Evolutionary conservation across 2,888 invertebrate species (phyloP), one percentile per base, ranked within the genome.

Genomic region (Melipona beecheii): DNA sequence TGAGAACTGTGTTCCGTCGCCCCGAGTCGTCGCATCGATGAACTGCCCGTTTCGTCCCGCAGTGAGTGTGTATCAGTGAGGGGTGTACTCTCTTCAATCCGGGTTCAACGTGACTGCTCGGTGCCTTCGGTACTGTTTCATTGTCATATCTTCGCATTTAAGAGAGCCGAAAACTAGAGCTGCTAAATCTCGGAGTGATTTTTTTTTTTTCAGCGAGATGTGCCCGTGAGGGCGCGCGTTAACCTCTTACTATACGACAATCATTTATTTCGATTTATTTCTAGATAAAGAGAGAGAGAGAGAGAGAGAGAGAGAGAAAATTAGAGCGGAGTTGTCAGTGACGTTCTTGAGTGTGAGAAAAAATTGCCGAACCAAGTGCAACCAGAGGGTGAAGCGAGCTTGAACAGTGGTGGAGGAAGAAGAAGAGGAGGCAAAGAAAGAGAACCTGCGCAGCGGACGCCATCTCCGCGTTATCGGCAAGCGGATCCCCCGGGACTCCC

Each of bases 401-500:
- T 64, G 71, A 31, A 71, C 56, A 64, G 77, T 60, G 70, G 77
- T 52, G 85, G 83, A 87, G 84, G 76, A 86, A 75, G 85, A 76
- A 77, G 83, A 84, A 78, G 88, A 75, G 78, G 78, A 87, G 78
- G 83, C 83, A 85, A 85, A 84, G 86, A 86, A 86, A 83, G 86
- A 81, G 87, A 87, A 87, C 81, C 89, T 80, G 87, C 87, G 91
- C 90, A 91, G 89, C 91, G 92, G 93, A 91, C 93, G 93, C 95
- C 95, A 95, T 95, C 92, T 93, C 94, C 93, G 93, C 92, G 93
- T 93, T 94, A 93, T 93, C 94, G 92, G 93, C 94, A 94, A 94
- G 94, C 94, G 94, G 94, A 94, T 93, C 94, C 94, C 95, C 94
- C 94, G 95, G 94, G 90, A 90, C 88, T 93, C 95, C 95, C 95